Evolutionary conservation across 2,113 vertebrate species (phyloP), one percentile per base, ranked within the genome.

Genomic region (Thomomys bottae): DNA sequence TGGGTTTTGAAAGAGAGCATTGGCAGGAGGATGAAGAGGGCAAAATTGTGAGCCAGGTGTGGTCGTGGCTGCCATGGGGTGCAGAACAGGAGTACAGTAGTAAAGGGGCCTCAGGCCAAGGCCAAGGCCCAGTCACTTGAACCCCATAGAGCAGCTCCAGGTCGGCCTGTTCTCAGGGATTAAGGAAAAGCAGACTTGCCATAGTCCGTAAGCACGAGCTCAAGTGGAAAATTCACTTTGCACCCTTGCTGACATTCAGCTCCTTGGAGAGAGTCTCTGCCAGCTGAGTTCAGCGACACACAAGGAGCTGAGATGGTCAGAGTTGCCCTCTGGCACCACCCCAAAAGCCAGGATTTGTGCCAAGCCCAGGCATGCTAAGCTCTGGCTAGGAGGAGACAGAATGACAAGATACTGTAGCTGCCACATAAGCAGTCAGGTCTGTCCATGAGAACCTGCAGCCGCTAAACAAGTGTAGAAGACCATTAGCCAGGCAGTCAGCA

Each of bases 161-260:
- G 11, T 57, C 26, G 3, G 64, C 57, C 70, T 32, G 38, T 28
- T 76, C 24, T 80, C 64, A 75, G 67, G 78, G 57, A 28, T 42
- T 28, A 18, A 6, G 32, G 86, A 36, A 76, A 88, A 81, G 49
- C 84, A 83, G 34, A 59, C 66, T 57, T 23, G 79, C 75, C 11
- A 32, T 86, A 82, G 84, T 40, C 26, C 6, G 8, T 36, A 32
- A 92, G 45, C 66, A 34, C 0, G 1, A 72, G 86, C 67, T 77
- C 34, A 75, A 36, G 59, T 38, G 64, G 70, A 91, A 96, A 84
- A 66, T 77, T 73, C 59, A 84, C 72, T 92, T 89, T 81, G 88
- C 66, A 45, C 79, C 64, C 45, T 83, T 45, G 21, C 40, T 71
- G 42, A 42, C 61, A 8, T 36, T 84, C 40, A 71, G 67, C 34